Evolutionary conservation across 2,113 vertebrate species (phyloP), one percentile per base, ranked within the genome.

Genomic region (Poeciliopsis turrubarensis): DNA sequence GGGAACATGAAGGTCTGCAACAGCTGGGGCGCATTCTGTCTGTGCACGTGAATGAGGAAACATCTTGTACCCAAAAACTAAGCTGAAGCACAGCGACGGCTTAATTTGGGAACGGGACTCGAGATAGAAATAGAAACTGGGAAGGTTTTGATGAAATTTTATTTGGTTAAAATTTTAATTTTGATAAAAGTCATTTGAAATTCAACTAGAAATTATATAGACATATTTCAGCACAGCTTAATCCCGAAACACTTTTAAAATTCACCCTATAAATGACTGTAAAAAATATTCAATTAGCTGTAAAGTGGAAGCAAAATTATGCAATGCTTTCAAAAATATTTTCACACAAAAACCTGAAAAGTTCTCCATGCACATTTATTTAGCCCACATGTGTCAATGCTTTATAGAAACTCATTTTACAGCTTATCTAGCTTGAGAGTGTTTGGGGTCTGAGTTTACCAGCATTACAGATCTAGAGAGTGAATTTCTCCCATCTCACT

Each of bases 11-110:
- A 94, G 94, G 94, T 91, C 91, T 78, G 77, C 88, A 94, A 96
- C 97, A 97, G 96, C 97, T 97, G 97, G 94, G 87, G 92, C 85
- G 90, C 94, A 94, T 94, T 95, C 94, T 93, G 87, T 79, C 85
- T 91, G 76, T 64, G 60, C 84, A 75, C 69, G 51, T 71, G 34
- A 70, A 73, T 70, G 60, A 83, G 19, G 68, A 79, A 83, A 78
- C 75, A 73, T 76, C 65, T 37, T 34, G 60, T 30, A 44, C 76
- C 73, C 65, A 65, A 64, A 37, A 77, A 82, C 14, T 60, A 68
- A 69, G 70, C 70, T 80, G 39, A 13, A 68, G 41, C 71, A 73
- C 70, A 76, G 72, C 77, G 75, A 72, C 39, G 74, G 74, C 66
- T 78, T 17, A 64, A 63, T 75, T 85, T 69, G 72, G 78, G 73